phyloP scores from a whole-genome alignment of 2,888 invertebrate genomes.

The Yponomeuta evonymella region DNA sequence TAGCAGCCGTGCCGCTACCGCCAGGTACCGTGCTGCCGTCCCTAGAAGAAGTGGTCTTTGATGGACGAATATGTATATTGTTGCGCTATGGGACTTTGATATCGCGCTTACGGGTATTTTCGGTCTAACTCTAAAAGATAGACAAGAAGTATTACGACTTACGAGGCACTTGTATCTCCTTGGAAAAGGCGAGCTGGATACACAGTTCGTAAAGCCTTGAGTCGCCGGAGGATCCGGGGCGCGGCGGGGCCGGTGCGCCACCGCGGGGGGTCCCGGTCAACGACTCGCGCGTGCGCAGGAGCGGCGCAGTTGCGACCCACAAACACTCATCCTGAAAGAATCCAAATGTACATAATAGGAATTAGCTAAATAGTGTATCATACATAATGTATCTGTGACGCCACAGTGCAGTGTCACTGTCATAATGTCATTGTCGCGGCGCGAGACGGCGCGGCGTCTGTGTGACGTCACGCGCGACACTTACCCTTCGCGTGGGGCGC shows the following conservation, averaged over 20 bases:
- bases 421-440: neutral
- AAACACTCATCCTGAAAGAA: neutral
- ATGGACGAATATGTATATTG: too few species aligned
- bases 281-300: neutral
- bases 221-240: neutral
- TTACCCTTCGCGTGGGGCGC: neutral
- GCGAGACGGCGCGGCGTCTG: neutral
- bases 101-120: too few species aligned
- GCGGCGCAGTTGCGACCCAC: neutral
- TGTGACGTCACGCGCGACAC: neutral
- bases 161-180: neutral
- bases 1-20: neutral
- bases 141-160: neutral
- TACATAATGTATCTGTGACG: neutral
- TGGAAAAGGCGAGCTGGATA: neutral
- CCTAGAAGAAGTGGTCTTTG: too few species aligned
- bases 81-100: too few species aligned
- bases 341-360: neutral
- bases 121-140: too few species aligned
- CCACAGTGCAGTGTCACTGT: neutral
- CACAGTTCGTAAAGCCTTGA: neutral
- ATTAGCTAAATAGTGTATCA: neutral
- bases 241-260: neutral
- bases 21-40: too few species aligned
- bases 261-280: neutral